Conservation (phyloP, 2,888 invertebrate species). For the Drosophila emarginata region DNA sequence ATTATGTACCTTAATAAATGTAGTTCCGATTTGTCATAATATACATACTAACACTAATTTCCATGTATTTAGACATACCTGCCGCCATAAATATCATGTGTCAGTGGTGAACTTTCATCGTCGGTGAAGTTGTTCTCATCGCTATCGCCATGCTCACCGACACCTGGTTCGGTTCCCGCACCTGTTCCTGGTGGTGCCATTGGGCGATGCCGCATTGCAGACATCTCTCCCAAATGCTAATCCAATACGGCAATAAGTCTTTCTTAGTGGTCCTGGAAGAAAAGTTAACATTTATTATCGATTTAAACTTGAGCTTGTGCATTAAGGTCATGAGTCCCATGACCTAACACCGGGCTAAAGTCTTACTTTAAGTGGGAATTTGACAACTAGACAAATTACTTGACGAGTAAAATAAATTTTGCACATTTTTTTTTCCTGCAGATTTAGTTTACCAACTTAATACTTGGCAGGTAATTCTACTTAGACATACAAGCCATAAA, state of each 20-base stretch:
- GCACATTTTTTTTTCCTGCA: too few relatives aligned
- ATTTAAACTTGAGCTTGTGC: too few relatives aligned
- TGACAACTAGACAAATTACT: too few relatives aligned
- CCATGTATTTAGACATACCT: constrained; percentile 85
- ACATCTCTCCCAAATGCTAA: constrained; percentile 83
- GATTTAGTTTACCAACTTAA: too few relatives aligned
- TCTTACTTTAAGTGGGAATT: too few relatives aligned
- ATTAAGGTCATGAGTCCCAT: too few relatives aligned
- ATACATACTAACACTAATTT: constrained; percentile 38
- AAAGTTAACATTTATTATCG: not conserved
- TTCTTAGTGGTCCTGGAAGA: not conserved
- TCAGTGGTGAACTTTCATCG: constrained; percentile 93
- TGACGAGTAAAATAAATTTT: too few relatives aligned
- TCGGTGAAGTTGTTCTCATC: constrained; percentile 92
- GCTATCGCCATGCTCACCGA: constrained; percentile 83
- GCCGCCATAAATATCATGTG: constrained; percentile 94
- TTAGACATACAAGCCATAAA: too few relatives aligned
- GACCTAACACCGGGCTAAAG: too few relatives aligned
- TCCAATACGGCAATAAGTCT: constrained; percentile 11
- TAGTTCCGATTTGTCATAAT: constrained; percentile 55
- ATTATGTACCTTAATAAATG: constrained; percentile 29
- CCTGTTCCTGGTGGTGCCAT: constrained; percentile 78
- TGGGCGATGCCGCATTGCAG: constrained; percentile 86
- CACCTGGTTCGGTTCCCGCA: constrained; percentile 75
- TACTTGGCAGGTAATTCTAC: too few relatives aligned